Base-by-base conservation (phyloP, 2,888 invertebrate species). In the Ophioninae sp. region DNA sequence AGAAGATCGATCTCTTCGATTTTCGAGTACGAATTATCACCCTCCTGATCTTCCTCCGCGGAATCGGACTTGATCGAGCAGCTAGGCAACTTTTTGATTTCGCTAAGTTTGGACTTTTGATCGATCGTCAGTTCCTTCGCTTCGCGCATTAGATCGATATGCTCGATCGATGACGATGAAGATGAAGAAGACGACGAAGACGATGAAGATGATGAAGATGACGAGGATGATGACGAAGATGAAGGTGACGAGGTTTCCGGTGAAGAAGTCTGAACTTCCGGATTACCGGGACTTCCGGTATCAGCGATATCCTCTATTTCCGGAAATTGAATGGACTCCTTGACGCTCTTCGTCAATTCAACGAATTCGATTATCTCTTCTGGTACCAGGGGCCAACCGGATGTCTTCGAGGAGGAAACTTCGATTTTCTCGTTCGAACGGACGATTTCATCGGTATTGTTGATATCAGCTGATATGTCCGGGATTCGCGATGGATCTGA, bases 1-100 rank as follows among this genome's bases (percentile, higher is more conserved):
- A 93, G 80, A 3, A 93, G 85, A 86, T 93, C 93, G 80, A 93
- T 93, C 73, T 92, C 92, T 64, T 92, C 92, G 83, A 93, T 89
- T 74, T 91, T 90, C 17, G 88, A 89, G 77, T 90, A 92, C 0
- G 90, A 87, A 30, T 30, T 30, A 30, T 30, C 30, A 30, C 90
- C 91, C 20, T 90, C 90, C 17, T 86, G 86, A 39, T 83, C 61
- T 13, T 23, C 61, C 73, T 79, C 81, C 57, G 41, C 59, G 41
- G 23, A 21, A 3, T 30, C 7, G 17, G 30, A 10, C 50, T 50
- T 17, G 50, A 50, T 78, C 8, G 67, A 17, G 23, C 41, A 68
- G 8, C 13, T 68, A 13, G 50, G 13, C 44, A 13, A 68, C 41
- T 44, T 68, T 68, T 17, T 7, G 17, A 7, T 68, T n/a, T 68